These are phyloP conservation scores for Philhelius pedissequus DNA, from an alignment of 2,888 invertebrate species.

Conservation along the genomic window DNA sequence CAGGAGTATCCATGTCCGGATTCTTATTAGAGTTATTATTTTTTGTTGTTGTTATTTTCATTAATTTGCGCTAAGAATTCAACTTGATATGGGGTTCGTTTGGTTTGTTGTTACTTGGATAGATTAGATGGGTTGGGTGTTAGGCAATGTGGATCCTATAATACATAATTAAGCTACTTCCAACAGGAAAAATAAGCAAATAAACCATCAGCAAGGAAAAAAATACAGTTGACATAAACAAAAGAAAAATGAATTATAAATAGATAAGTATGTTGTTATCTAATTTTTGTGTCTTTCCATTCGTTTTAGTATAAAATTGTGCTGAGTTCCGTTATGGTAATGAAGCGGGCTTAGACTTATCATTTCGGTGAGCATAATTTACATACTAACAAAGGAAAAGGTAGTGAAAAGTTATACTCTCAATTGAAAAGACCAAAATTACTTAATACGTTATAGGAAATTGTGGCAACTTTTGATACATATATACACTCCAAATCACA, in stretches of 20 bases:
- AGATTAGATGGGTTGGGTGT: background rate
- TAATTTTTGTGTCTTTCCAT: background rate
- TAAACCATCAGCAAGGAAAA: background rate
- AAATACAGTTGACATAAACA: conserved; percentile 42
- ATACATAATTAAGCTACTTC: conserved; percentile 62
- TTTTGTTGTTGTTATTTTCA: conserved; percentile 14
- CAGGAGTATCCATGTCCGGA: conserved; percentile 20
- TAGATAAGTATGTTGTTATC: conserved; percentile 63
- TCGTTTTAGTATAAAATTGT: conserved; percentile 8
- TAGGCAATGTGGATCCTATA: conserved; percentile 35
- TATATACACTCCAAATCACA: background rate
- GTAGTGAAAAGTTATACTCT: conserved; percentile 33
- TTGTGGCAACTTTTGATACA: background rate
- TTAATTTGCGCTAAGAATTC: conserved; percentile 46
- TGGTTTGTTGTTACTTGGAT: background rate
- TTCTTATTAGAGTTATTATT: conserved; percentile 19
- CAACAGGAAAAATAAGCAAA: background rate
- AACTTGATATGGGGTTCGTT: conserved; percentile 10
- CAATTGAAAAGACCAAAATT: background rate
- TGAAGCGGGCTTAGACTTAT: conserved; percentile 39
- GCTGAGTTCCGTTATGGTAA: conserved; percentile 4
- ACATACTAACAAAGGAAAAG: background rate
- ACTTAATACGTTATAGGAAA: too few relatives aligned
- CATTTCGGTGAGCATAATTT: conserved; percentile 26
- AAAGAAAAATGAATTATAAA: conserved; percentile 55